Base-by-base conservation (phyloP, 2,113 vertebrate genomes). In the Chlorodrepanis virens region DNA sequence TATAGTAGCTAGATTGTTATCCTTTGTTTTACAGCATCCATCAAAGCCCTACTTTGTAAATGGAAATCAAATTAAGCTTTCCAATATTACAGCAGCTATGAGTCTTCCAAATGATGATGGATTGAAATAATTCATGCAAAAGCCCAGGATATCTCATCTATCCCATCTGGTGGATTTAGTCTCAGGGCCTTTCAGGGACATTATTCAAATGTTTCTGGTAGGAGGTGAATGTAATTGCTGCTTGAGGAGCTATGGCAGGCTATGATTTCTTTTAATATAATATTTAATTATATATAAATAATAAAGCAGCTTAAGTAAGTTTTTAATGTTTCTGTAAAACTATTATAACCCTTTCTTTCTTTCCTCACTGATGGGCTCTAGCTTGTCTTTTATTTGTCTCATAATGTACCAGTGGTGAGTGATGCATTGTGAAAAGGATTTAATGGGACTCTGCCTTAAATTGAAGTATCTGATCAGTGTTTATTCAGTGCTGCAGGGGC, bases 121-220 rank as follows among this genome's bases (percentile, higher is more conserved):
- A 95, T 94, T 96, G 94, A 95, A 97, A 96, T 95, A 96, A 92
- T 93, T 96, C 83, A 90, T 93, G 67, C 79, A 80, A 90, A 96
- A 95, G 83, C 88, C 71, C 54, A 88, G 88, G 70, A 94, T 92
- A 85, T 93, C 78, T 90, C 90, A 37, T 97, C 78, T 60, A 64
- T 74, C 70, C 94, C 95, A 96, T 97, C 92, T 95, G 94, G 79
- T 95, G 71, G 63, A 40, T 88, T 95, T 90, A 93, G 92, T 90
- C 72, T 92, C 52, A 17, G 47, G 20, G 86, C 93, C 68, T 96
- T 94, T 93, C 91, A 89, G 80, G 71, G 83, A 31, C n/a, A 57
- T 94, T 80, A 96, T 92, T 97, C 68, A 91, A 87, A 96, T 74
- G 21, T 70, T 91, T 94, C 88, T 93, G 76, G 76, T 93, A 92